These are phyloP conservation scores for Drosophila pachea DNA, from an alignment of 1,140 invertebrate genomes.

Conservation along the genomic window DNA sequence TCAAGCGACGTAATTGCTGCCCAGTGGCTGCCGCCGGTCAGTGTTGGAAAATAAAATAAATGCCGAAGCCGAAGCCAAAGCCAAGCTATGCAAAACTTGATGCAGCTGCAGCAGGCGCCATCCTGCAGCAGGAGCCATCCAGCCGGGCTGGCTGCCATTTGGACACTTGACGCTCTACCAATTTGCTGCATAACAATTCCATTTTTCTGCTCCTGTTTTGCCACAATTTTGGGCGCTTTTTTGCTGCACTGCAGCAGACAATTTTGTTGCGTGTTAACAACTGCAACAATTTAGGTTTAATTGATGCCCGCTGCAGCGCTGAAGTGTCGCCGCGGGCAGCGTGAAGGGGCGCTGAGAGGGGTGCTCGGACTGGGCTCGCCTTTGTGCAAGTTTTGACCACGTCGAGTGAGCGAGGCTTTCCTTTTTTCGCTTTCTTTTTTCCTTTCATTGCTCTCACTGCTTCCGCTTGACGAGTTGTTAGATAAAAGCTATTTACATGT, in stretches of 20 bases:
- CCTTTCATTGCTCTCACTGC: constrained; percentile 14
- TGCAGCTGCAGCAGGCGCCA: constrained; percentile 44
- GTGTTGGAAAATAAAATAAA: constrained; percentile 54
- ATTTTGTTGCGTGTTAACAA: constrained; percentile 78
- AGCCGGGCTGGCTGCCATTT: constrained; percentile 18
- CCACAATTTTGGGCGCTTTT: constrained; percentile 39
- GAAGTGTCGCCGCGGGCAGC: constrained; percentile 56
- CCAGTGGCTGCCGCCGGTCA: constrained; percentile 46
- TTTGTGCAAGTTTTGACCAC: constrained; percentile 64
- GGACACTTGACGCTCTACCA: constrained; percentile 73
- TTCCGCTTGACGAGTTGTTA: constrained; percentile 76
- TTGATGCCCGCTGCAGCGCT: constrained; percentile 68
- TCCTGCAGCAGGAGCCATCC: too few relatives aligned
- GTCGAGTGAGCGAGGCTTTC: constrained; percentile 25
- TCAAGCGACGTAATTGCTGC: constrained; percentile 73
- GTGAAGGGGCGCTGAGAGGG: not conserved
- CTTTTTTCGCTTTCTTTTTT: constrained; percentile 11
- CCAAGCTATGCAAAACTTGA: constrained; percentile 42
- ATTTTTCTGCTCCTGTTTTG: constrained; percentile 35
- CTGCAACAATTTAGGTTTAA: constrained; percentile 78
- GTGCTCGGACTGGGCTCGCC: constrained; percentile 13
- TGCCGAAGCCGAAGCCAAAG: constrained; percentile 24
- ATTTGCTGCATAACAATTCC: constrained; percentile 54
- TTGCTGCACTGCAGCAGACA: constrained; percentile 73
- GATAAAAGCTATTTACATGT: constrained; percentile 77